Base-by-base conservation (phyloP, 1,140 invertebrate species). In the Cylas formicarius region DNA sequence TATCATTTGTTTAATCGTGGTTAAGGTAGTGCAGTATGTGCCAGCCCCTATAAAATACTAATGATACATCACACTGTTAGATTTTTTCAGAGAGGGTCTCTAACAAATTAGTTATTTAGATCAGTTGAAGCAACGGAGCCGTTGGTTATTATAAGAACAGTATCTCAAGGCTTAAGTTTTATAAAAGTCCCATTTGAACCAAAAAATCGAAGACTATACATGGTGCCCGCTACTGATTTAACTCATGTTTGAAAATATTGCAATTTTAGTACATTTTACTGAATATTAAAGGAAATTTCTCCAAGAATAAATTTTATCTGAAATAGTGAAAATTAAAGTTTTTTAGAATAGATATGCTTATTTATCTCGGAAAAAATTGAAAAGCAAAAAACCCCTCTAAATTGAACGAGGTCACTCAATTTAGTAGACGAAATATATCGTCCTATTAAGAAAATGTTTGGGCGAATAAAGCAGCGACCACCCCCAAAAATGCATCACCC, bases 361-460 rank as follows among this genome's bases (percentile, higher is more conserved):
- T 28, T 28, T 28, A 28, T 28, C 27, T 28, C 27, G 27, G 16
- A 28, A 28, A 28, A 28, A 28, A 28, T 28, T 28, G 27, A 28
- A 28, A 46, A 24, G 23, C 9, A 42, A 35, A 42, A 10, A 42
- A 33, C n/a, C 22, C 32, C 11, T 34, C 8, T 34, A 34, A 34
- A 34, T 34, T 34, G 32, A 19, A 34, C 18, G 14, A 16, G n/a
- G 18, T 16, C 13, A 4, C 32, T 14, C 27, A 28, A 28, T 34
- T 34, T 34, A 2, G n/a, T 34, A 34, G 19, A 13, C 17, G 32
- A 18, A 34, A 34, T 13, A 34, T 34, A 18, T 19, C 18, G 32
- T 13, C 32, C n/a, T 34, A 34, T 18, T 34, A 34, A n/a, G 32
- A 34, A 34, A 34, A 34, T 16, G 18, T 19, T 34, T 34, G 32